These are phyloP conservation scores for Falco punctatus DNA, from an alignment of 2,113 vertebrate species.

Conservation along the genomic window DNA sequence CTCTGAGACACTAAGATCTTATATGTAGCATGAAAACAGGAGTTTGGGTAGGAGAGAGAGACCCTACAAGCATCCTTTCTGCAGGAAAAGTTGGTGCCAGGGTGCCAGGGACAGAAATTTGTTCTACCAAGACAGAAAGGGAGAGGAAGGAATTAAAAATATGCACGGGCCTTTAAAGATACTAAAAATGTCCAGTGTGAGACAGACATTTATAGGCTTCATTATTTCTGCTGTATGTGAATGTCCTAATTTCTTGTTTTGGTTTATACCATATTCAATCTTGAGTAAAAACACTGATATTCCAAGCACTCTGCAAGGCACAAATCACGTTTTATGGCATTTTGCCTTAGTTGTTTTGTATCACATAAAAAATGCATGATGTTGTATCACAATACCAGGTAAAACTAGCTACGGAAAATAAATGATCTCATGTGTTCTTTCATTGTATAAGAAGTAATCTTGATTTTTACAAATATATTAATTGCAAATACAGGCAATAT, in stretches of 20 bases:
- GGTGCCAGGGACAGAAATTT: background rate
- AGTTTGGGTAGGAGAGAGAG: background rate
- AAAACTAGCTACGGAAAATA: background rate
- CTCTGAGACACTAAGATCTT: background rate
- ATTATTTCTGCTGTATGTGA: background rate
- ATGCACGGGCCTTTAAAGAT: background rate
- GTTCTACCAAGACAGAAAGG: background rate
- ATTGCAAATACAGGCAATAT: background rate
- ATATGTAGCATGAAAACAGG: background rate
- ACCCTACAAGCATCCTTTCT: background rate
- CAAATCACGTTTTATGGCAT: background rate
- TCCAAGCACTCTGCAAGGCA: background rate
- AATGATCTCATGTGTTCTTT: background rate
- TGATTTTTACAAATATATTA: background rate
- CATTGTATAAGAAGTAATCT: background rate
- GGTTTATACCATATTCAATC: background rate
- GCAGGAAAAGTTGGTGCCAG: background rate
- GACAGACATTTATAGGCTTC: background rate
- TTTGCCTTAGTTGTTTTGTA: background rate
- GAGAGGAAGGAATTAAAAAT: background rate
- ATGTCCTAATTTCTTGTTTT: background rate
- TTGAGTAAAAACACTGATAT: background rate
- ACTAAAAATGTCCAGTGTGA: background rate
- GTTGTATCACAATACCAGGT: background rate
- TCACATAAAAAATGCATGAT: background rate